Percentiles rank a stretch among this genome's conserved stretches.
Evolutionary conservation across 2,888 invertebrate species (phyloP).

Genomic region (Dexiosoma caninum): DNA sequence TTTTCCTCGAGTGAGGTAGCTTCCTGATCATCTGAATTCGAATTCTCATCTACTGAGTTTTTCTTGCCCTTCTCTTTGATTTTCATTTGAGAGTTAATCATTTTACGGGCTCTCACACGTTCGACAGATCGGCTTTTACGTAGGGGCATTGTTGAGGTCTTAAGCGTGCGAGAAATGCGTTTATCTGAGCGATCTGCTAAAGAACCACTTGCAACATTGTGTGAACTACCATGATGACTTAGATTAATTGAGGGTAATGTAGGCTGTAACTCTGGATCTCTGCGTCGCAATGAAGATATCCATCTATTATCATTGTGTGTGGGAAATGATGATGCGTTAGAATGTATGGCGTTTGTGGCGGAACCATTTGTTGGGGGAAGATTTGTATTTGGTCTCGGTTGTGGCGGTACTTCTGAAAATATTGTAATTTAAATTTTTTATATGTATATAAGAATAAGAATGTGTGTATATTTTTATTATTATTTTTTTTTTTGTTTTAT

Average conservation of each 20-base stretch:
- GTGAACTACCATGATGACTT: constrained; percentile 75
- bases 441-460: background rate
- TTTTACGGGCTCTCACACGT: constrained; percentile 78
- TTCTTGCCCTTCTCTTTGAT: constrained; percentile 77
- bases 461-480: background rate
- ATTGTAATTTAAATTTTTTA: too few species aligned
- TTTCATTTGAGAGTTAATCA: constrained; percentile 74
- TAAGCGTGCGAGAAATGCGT: constrained; percentile 70
- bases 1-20: constrained; percentile 78
- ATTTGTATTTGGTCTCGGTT: constrained; percentile 73
- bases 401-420: constrained; percentile 77
- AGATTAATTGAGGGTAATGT: constrained; percentile 82
- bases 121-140: constrained; percentile 77
- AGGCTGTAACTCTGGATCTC: constrained; percentile 83
- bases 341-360: constrained; percentile 55
- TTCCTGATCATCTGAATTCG: constrained; percentile 78
- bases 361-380: constrained; percentile 64
- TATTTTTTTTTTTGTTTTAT: background rate
- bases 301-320: constrained; percentile 81
- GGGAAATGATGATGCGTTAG: constrained; percentile 69
- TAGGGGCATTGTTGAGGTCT: constrained; percentile 71
- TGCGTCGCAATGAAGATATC: constrained; percentile 83
- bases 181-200: constrained; percentile 72
- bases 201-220: constrained; percentile 78
- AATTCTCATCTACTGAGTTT: constrained; percentile 78